Conservation (phyloP, 2,113 vertebrate species). For the Loxodonta africana region DNA sequence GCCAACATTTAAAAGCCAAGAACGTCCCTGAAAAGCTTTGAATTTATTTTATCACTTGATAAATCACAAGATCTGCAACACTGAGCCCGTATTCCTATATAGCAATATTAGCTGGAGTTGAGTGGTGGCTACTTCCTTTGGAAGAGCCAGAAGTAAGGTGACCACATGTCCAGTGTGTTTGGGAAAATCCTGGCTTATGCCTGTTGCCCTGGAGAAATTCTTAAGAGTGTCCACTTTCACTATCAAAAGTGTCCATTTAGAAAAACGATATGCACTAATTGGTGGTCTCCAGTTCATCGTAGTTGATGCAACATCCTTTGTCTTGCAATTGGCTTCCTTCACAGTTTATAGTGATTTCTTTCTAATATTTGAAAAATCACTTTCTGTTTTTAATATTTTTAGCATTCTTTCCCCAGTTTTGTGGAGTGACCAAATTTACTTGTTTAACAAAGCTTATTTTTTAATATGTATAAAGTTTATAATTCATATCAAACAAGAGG, state of each 20-base stretch:
- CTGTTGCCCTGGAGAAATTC: neutral
- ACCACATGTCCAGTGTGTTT: too few species aligned
- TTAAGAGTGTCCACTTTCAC: neutral
- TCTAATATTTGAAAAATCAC: neutral
- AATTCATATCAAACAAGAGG: neutral
- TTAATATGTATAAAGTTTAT: neutral
- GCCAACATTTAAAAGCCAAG: neutral
- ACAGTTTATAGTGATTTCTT: neutral
- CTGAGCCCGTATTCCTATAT: neutral
- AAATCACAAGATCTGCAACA: neutral
- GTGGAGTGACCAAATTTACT: neutral
- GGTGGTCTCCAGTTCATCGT: neutral
- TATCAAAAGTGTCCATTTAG: neutral
- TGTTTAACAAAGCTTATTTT: slow-evolving; percentile 2
- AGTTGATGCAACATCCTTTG: neutral
- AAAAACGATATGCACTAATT: neutral
- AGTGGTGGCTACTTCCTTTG: neutral
- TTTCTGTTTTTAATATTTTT: neutral
- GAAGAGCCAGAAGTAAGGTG: neutral
- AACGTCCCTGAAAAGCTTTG: slow-evolving; percentile 16
- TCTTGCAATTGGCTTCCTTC: neutral
- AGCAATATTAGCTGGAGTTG: neutral
- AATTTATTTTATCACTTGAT: neutral
- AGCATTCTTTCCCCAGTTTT: neutral
- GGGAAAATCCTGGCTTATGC: neutral